phyloP scores from a whole-genome alignment of 2,888 invertebrate genomes.

The Silvanus unidentatus region DNA sequence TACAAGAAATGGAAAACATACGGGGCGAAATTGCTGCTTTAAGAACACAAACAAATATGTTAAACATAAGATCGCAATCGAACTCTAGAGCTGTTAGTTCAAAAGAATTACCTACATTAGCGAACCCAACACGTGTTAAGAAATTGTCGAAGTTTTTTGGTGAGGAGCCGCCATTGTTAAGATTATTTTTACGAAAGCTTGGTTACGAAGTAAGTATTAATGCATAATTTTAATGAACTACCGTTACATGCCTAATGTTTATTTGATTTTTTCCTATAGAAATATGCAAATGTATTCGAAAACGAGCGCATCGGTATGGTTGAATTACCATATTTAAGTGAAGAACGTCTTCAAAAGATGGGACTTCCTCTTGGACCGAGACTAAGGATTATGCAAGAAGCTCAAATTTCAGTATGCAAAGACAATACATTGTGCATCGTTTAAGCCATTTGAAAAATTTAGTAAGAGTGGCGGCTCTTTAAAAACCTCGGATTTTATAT shows the following conservation, averaged over 20 bases:
- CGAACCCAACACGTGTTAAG: conserved; percentile 81
- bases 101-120: conserved; percentile 64
- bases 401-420: conserved; percentile 59
- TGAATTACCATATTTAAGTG: conserved; percentile 84
- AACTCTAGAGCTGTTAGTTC: conserved; percentile 52
- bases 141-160: conserved; percentile 91
- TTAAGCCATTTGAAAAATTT: conserved; percentile 32
- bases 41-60: conserved; percentile 60
- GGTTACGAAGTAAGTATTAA: conserved; percentile 72
- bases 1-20: conserved; percentile 85
- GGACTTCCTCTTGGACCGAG: conserved; percentile 88
- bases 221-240: background rate
- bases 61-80: conserved; percentile 60
- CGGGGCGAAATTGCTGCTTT: conserved; percentile 75
- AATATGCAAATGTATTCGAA: conserved; percentile 78
- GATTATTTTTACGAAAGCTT: conserved; percentile 82
- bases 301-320: conserved; percentile 84
- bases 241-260: conserved; percentile 5
- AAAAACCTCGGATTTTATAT: background rate
- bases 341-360: conserved; percentile 79
- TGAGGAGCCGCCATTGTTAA: conserved; percentile 83
- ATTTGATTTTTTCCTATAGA: conserved; percentile 57
- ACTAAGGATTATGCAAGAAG: conserved; percentile 81
- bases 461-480: conserved; percentile 21
- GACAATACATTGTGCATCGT: conserved; percentile 62